Evolutionary conservation across 2,113 vertebrate genomes (phyloP), one percentile per base, ranked within the genome.

Genomic region (Pipa parva): DNA sequence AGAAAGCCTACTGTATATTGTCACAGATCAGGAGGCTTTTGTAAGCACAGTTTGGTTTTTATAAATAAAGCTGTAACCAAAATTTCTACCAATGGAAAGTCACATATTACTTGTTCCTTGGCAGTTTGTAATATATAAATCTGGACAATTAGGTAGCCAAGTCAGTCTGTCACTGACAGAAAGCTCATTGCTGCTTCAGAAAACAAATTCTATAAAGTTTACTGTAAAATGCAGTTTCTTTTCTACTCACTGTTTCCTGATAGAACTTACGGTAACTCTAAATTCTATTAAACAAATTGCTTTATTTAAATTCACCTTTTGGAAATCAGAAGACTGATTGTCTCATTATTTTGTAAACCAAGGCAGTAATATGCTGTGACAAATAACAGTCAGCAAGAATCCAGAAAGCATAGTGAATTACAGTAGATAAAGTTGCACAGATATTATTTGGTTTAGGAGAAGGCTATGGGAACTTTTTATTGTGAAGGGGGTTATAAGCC

Each of bases 261-360:
- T 80, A 79, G 67, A 77, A 79, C 80, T 72, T 71, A 50, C 73
- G 78, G 77, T 74, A 73, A 74, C 60, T 82, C 79, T 74, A 79
- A 42, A 77, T 75, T 75, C 69, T 82, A 73, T 77, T 78, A 81
- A 74, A 74, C 78, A 77, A 82, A 82, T 84, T 83, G 77, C 80
- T 83, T 83, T 85, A 82, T 81, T 78, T 77, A 73, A 45, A 31
- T 74, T 74, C 72, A 59, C 63, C 72, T 74, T 79, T n/a, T n/a
- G 76, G 81, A 73, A 86, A 79, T 79, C 71, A 80, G 72, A 63
- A 83, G 84, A 90, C 79, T 80, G 78, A 88, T 87, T 79, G 80
- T 78, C 76, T 80, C 79, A 82, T 86, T 88, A 77, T 78, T 82
- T 75, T 81, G 74, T 76, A 77, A 72, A 82, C 84, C 76, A 75